Evolutionary conservation across 2,888 invertebrate genomes (phyloP).

Genomic region (Pandemis heparana): DNA sequence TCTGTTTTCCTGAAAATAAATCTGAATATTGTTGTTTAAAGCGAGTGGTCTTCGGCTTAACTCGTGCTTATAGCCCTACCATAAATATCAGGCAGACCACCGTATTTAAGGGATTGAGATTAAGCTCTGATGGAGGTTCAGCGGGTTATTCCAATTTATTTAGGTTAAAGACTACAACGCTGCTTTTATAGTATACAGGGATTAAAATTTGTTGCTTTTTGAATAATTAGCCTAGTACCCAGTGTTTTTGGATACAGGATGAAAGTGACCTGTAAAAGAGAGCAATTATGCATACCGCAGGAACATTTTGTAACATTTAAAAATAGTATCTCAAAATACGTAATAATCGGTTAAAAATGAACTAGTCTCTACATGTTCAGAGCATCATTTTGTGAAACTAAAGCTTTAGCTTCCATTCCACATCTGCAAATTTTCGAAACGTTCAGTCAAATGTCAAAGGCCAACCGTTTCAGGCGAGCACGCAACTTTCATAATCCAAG

Average conservation of each 20-base stretch:
- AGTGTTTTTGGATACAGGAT: too few relatives aligned
- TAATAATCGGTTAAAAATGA: too few relatives aligned
- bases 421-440: not conserved
- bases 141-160: constrained; percentile 53
- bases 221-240: not conserved
- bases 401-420: not conserved
- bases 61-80: constrained; percentile 77
- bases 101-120: constrained; percentile 81
- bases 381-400: too few relatives aligned
- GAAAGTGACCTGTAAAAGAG: too few relatives aligned
- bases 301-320: too few relatives aligned
- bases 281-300: too few relatives aligned
- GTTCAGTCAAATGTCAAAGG: not conserved
- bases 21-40: constrained; percentile 48
- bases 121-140: constrained; percentile 79
- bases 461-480: constrained; percentile 46
- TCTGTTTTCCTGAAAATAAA: constrained; percentile 31
- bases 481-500: constrained; percentile 69
- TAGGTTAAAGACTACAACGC: constrained; percentile 31
- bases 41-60: constrained; percentile 68
- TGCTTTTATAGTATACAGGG: constrained; percentile 26
- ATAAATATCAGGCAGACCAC: constrained; percentile 81
- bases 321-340: too few relatives aligned
- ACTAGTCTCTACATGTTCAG: too few relatives aligned
- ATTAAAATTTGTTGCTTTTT: constrained; percentile 10